Conservation (phyloP, 2,113 vertebrate species). For the Ceyx margarethae region DNA sequence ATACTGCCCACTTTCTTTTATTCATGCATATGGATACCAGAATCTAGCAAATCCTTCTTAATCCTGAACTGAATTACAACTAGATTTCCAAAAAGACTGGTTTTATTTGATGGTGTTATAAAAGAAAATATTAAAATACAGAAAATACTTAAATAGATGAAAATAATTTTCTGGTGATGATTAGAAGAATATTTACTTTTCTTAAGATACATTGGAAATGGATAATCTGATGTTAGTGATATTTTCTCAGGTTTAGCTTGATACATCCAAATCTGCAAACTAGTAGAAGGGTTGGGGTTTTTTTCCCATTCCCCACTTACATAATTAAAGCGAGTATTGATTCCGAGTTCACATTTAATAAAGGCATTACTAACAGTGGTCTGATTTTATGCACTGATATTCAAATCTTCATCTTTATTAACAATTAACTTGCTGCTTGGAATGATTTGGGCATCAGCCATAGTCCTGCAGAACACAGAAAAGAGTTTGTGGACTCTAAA, state of each 20-base stretch:
- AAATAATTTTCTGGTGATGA: not conserved
- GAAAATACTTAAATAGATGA: not conserved
- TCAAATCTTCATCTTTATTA: slow-evolving; percentile 70
- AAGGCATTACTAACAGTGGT: slow-evolving; percentile 68
- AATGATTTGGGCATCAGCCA: slow-evolving; percentile 66
- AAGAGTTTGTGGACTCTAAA: not conserved
- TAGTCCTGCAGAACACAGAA: slow-evolving; percentile 36
- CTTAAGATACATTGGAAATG: not conserved
- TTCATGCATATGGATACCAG: not conserved
- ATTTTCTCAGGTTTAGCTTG: not conserved
- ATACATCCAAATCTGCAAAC: not conserved
- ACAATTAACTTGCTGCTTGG: slow-evolving; percentile 76
- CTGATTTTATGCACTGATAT: slow-evolving; percentile 39
- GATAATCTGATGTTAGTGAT: not conserved
- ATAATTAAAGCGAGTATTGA: not conserved
- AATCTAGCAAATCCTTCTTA: not conserved
- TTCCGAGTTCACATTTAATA: slow-evolving; percentile 34
- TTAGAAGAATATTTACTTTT: not conserved
- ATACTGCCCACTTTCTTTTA: not conserved
- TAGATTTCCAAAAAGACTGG: not conserved
- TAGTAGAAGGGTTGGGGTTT: not conserved
- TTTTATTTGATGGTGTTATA: not conserved
- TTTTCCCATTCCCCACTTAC: not conserved
- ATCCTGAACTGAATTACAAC: not conserved
- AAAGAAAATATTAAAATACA: not conserved